A percentile compares a stretch with the other conserved stretches of the same genome.
Evolutionary conservation across 2,888 invertebrate species (phyloP).

Genomic region (Cybosia mesomella): DNA sequence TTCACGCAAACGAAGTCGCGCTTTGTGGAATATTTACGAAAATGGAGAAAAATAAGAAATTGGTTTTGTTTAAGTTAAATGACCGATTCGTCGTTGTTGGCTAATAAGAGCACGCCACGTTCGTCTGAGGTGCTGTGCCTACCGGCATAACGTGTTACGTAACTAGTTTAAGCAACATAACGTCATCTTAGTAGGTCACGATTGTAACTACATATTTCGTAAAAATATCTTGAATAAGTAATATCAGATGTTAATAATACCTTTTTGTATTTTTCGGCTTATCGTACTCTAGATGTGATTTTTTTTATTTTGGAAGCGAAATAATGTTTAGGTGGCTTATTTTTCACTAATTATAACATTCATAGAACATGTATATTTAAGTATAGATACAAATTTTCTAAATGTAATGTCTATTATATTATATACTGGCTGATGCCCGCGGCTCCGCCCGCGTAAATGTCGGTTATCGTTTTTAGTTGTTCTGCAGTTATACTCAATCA

Average conservation of each 20-base stretch:
- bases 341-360: too few relatives aligned
- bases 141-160: conserved; percentile 32
- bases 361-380: too few relatives aligned
- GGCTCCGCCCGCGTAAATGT: too few relatives aligned
- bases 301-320: too few relatives aligned
- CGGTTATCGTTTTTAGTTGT: too few relatives aligned
- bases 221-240: conserved; percentile 33
- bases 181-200: conserved; percentile 56
- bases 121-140: conserved; percentile 27
- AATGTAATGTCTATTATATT: too few relatives aligned
- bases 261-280: background rate
- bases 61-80: conserved; percentile 21
- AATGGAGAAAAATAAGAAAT: conserved; percentile 23
- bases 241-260: background rate
- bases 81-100: conserved; percentile 1
- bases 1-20: background rate
- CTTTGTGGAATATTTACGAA: conserved; percentile 1
- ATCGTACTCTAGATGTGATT: too few relatives aligned
- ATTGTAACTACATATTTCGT: conserved; percentile 45
- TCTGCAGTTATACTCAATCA: too few relatives aligned
- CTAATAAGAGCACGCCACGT: conserved; percentile 22
- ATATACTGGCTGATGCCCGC: too few relatives aligned
- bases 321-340: too few relatives aligned
- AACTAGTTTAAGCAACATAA: conserved; percentile 46
- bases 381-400: too few relatives aligned